Percentiles rank a stretch among this genome's conserved stretches.
Evolutionary conservation across 1,140 invertebrate species (phyloP).

Genomic region (Drosophila pandora): DNA sequence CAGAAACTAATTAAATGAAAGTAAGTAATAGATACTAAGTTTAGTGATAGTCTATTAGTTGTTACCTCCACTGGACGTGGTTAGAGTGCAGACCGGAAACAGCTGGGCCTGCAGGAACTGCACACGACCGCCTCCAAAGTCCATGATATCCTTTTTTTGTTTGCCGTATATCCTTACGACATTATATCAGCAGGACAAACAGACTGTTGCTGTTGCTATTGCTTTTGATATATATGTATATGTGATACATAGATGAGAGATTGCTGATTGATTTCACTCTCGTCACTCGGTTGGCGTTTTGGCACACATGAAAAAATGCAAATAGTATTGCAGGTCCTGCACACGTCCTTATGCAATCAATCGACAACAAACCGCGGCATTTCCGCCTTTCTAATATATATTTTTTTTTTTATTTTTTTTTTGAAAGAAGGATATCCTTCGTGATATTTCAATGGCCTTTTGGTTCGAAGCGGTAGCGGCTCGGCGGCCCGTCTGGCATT

Average conservation of each 20-base stretch:
- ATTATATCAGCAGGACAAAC: slow-evolving; percentile 11
- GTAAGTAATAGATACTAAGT: slow-evolving; percentile 30
- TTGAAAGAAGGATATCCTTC: too few relatives aligned
- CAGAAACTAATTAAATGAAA: slow-evolving; percentile 35
- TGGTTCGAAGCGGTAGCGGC: neutral
- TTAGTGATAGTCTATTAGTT: slow-evolving; percentile 20
- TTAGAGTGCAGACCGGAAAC: slow-evolving; percentile 84
- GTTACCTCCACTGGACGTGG: slow-evolving; percentile 76
- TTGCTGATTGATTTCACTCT: slow-evolving; percentile 37
- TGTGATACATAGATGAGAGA: neutral
- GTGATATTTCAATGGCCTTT: neutral
- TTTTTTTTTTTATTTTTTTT: neutral
- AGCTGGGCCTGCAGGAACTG: slow-evolving; percentile 85
- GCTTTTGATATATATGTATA: neutral
- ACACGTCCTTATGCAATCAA: slow-evolving; percentile 31
- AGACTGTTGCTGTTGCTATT: neutral
- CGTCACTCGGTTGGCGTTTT: slow-evolving; percentile 31
- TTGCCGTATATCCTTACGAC: slow-evolving; percentile 13
- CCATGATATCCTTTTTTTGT: slow-evolving; percentile 30
- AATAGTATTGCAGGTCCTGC: slow-evolving; percentile 1
- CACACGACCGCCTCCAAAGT: slow-evolving; percentile 80
- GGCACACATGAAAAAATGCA: slow-evolving; percentile 46
- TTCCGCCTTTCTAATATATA: neutral
- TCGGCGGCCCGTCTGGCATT: slow-evolving; percentile 30
- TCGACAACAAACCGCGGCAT: slow-evolving; percentile 4